Conservation (phyloP, 2,888 invertebrate genomes). For the Conistra vaccinii region DNA sequence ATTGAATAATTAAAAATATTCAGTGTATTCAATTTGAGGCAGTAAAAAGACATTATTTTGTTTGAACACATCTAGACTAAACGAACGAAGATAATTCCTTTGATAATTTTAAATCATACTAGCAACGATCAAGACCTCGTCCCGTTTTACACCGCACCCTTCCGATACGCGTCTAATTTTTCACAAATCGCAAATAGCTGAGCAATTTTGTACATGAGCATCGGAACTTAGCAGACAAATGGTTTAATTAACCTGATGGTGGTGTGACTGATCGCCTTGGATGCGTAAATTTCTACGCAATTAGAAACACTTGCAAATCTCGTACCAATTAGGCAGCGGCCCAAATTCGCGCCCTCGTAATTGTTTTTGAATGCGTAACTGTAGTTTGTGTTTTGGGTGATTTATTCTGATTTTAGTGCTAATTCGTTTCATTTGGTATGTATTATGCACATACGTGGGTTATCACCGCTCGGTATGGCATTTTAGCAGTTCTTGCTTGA, state of each 20-base stretch:
- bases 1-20: too few species aligned
- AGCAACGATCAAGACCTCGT: conserved; percentile 55
- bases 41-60: too few species aligned
- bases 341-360: conserved; percentile 89
- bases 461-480: neutral
- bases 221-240: conserved; percentile 87
- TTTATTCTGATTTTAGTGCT: conserved; percentile 80
- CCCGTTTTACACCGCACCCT: conserved; percentile 50
- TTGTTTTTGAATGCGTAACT: conserved; percentile 88
- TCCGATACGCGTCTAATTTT: conserved; percentile 65
- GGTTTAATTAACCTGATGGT: conserved; percentile 90
- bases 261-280: conserved; percentile 88
- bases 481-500: neutral
- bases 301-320: conserved; percentile 90
- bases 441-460: conserved; percentile 40
- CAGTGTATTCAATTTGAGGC: too few species aligned
- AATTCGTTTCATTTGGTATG: conserved; percentile 55
- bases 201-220: conserved; percentile 75
- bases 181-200: conserved; percentile 71
- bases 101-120: neutral
- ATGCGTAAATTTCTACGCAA: conserved; percentile 88
- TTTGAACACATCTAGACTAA: too few species aligned
- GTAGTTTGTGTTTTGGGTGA: conserved; percentile 85
- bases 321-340: conserved; percentile 90
- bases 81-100: neutral